phyloP scores from a whole-genome alignment of 2,888 invertebrate species.

The Barypeithes pellucidus region DNA sequence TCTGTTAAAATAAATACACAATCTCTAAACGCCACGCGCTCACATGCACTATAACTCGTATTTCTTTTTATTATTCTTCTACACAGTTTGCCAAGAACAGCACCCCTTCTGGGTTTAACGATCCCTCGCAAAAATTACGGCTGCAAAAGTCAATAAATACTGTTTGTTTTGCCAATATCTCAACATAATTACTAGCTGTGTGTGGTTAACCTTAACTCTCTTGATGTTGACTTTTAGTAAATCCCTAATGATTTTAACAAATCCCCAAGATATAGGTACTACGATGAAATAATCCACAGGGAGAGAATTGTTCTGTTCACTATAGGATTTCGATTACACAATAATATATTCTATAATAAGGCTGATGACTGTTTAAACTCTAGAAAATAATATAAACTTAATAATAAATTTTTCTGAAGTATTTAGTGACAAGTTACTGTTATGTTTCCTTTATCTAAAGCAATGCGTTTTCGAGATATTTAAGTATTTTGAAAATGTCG shows the following conservation, averaged over 20 bases:
- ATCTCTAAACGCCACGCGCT: conserved; percentile 1
- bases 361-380: neutral
- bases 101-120: conserved; percentile 26
- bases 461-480: too few species aligned
- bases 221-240: conserved; percentile 38
- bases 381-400: neutral
- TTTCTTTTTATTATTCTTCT: conserved; percentile 18
- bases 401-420: too few species aligned
- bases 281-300: conserved; percentile 36
- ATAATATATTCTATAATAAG: conserved; percentile 18
- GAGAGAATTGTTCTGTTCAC: conserved; percentile 20
- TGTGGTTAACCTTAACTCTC: conserved; percentile 37
- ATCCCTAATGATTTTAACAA: conserved; percentile 47
- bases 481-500: too few species aligned
- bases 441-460: too few species aligned
- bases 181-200: conserved; percentile 49
- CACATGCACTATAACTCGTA: neutral
- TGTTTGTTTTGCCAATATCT: conserved; percentile 43
- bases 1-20: neutral
- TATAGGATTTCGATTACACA: conserved; percentile 3
- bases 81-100: conserved; percentile 23
- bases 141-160: conserved; percentile 37
- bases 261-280: conserved; percentile 38
- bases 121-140: conserved; percentile 32
- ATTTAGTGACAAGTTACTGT: too few species aligned